Conservation (phyloP, 2,888 invertebrate species). For the Melanostoma scalare region DNA sequence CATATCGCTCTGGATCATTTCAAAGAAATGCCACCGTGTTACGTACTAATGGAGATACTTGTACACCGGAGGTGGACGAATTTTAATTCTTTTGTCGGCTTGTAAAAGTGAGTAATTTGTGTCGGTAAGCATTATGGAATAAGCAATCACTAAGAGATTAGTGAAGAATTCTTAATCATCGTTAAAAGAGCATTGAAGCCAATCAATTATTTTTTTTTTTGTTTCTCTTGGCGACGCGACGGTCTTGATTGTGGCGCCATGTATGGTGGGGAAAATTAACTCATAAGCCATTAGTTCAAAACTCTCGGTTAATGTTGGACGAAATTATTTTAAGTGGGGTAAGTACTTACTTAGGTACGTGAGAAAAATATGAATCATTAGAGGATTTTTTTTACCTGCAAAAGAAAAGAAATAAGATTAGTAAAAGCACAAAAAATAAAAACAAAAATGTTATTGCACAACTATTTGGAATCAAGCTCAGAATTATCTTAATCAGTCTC, state of each 20-base stretch:
- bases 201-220: not conserved
- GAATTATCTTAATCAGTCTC: too few species aligned
- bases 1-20: constrained; percentile 8
- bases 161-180: not conserved
- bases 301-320: not conserved
- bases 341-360: constrained; percentile 20
- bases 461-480: too few species aligned
- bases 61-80: constrained; percentile 25
- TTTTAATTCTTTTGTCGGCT: constrained; percentile 25
- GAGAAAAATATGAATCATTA: not conserved
- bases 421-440: too few species aligned
- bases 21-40: constrained; percentile 45
- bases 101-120: constrained; percentile 24
- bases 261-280: constrained; percentile 25
- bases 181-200: constrained; percentile 6
- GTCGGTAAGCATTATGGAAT: constrained; percentile 44
- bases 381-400: constrained; percentile 24
- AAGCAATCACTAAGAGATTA: constrained; percentile 33
- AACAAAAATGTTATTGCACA: too few species aligned
- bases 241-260: constrained; percentile 17
- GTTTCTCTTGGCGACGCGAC: not conserved
- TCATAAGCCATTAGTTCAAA: constrained; percentile 10
- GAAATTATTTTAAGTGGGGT: not conserved
- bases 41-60: not conserved
- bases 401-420: not conserved